A percentile compares a stretch with the other conserved stretches of the same genome.
phyloP scores from a whole-genome alignment of 2,888 invertebrate species.

The Celastrina argiolus region DNA sequence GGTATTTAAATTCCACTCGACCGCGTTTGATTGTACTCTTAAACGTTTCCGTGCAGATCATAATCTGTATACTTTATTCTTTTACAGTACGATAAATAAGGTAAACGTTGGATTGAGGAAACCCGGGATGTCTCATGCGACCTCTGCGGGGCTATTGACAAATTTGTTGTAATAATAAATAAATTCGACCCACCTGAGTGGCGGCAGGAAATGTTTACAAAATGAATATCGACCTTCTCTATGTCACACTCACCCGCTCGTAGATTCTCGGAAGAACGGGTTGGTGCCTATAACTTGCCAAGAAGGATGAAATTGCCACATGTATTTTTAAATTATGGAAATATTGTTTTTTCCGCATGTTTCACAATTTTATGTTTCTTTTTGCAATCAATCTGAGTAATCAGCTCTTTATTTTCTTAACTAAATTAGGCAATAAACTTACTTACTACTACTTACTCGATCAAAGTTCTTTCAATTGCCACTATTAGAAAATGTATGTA shows the following conservation, averaged over 20 bases:
- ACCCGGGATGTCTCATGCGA: constrained; percentile 7
- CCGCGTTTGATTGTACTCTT: constrained; percentile 25
- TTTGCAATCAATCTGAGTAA: neutral
- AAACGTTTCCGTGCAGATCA: constrained; percentile 19
- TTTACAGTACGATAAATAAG: constrained; percentile 7
- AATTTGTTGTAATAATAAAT: constrained; percentile 14
- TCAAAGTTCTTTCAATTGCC: too few relatives aligned
- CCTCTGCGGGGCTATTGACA: constrained; percentile 3
- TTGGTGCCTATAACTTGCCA: neutral
- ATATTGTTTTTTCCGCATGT: neutral
- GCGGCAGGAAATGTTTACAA: neutral
- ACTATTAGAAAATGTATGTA: too few relatives aligned
- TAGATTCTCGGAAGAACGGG: neutral
- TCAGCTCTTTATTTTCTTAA: neutral
- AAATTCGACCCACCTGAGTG: neutral
- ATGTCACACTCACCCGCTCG: neutral
- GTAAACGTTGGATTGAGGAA: constrained; percentile 5
- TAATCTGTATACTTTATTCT: constrained; percentile 17
- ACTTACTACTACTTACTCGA: too few relatives aligned
- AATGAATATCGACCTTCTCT: neutral
- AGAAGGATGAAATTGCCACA: neutral
- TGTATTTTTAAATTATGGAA: neutral
- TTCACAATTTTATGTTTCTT: neutral
- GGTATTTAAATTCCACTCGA: constrained; percentile 25
- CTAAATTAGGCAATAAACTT: neutral